A percentile compares a stretch with the other conserved stretches of the same genome.
These are phyloP conservation scores for Acleris laterana DNA, from an alignment of 2,888 invertebrate species.

Conservation along the genomic window DNA sequence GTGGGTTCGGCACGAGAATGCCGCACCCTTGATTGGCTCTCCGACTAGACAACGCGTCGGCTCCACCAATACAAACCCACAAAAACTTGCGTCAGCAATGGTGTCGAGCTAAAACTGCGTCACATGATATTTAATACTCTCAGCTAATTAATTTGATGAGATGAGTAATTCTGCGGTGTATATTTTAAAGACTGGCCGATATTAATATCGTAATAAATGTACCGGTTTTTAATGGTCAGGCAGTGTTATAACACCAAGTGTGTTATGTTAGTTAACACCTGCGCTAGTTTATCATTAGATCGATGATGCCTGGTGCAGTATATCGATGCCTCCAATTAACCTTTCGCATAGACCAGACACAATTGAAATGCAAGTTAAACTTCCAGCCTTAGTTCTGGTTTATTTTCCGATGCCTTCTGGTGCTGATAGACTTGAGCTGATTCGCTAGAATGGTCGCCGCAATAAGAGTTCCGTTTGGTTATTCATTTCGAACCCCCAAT, in stretches of 20 bases:
- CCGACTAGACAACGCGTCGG: slow-evolving; percentile 29
- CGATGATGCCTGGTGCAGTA: slow-evolving; percentile 5
- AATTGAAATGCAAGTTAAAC: too few relatives aligned
- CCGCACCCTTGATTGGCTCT: slow-evolving; percentile 11
- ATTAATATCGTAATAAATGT: slow-evolving; percentile 27
- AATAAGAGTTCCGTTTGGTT: too few relatives aligned
- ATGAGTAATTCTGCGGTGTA: slow-evolving; percentile 24
- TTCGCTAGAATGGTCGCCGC: too few relatives aligned
- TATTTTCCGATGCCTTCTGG: too few relatives aligned
- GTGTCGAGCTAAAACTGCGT: slow-evolving; percentile 21
- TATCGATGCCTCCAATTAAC: slow-evolving; percentile 4
- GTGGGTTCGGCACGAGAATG: slow-evolving; percentile 29
- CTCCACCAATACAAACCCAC: background rate
- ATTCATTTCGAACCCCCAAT: too few relatives aligned
- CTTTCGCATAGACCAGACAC: too few relatives aligned
- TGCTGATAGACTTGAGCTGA: too few relatives aligned
- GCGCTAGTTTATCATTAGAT: slow-evolving; percentile 12
- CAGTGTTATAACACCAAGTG: slow-evolving; percentile 15
- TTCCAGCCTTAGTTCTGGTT: too few relatives aligned
- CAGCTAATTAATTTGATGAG: slow-evolving; percentile 31
- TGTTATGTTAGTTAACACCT: slow-evolving; percentile 28
- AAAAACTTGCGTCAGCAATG: slow-evolving; percentile 23
- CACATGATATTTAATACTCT: slow-evolving; percentile 29
- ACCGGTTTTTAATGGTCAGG: slow-evolving; percentile 34
- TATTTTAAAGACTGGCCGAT: slow-evolving; percentile 33